Percentiles rank a stretch among this genome's conserved stretches.
Conservation (phyloP, 2,888 invertebrate species). For the Uloborus plumipes region DNA sequence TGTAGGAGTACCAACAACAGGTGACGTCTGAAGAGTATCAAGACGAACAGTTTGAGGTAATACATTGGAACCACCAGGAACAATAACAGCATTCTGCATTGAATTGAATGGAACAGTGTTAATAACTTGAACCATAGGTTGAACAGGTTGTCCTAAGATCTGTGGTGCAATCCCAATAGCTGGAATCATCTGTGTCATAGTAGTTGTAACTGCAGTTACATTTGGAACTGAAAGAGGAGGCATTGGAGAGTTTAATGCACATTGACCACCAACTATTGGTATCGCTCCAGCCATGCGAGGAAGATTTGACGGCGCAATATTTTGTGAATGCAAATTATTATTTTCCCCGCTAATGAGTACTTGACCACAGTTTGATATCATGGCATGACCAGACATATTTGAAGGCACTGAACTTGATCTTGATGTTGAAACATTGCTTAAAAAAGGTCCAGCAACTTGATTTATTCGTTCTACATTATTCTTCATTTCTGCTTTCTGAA, state of each 20-base stretch:
- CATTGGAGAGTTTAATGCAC: constrained; percentile 68
- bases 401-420: constrained; percentile 65
- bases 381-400: constrained; percentile 65
- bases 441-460: constrained; percentile 42
- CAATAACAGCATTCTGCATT: constrained; percentile 67
- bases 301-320: constrained; percentile 64
- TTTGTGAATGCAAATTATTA: constrained; percentile 63
- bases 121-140: constrained; percentile 75
- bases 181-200: constrained; percentile 70
- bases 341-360: constrained; percentile 65
- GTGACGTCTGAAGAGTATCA: constrained; percentile 54
- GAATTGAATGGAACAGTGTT: constrained; percentile 77
- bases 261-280: constrained; percentile 67
- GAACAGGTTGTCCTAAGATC: constrained; percentile 66
- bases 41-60: constrained; percentile 60
- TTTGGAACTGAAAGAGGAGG: constrained; percentile 69
- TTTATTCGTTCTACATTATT: constrained; percentile 31
- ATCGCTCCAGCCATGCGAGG: constrained; percentile 62
- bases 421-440: constrained; percentile 59
- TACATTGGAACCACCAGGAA: constrained; percentile 66
- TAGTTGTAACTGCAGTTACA: constrained; percentile 69
- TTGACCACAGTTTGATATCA: constrained; percentile 66
- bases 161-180: constrained; percentile 68
- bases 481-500: constrained; percentile 50
- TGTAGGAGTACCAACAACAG: constrained; percentile 53